Percentiles rank a stretch among this genome's conserved stretches.
These are phyloP conservation scores for Fistularia commersonii DNA, from an alignment of 2,797 vertebrate species.

Conservation along the genomic window DNA sequence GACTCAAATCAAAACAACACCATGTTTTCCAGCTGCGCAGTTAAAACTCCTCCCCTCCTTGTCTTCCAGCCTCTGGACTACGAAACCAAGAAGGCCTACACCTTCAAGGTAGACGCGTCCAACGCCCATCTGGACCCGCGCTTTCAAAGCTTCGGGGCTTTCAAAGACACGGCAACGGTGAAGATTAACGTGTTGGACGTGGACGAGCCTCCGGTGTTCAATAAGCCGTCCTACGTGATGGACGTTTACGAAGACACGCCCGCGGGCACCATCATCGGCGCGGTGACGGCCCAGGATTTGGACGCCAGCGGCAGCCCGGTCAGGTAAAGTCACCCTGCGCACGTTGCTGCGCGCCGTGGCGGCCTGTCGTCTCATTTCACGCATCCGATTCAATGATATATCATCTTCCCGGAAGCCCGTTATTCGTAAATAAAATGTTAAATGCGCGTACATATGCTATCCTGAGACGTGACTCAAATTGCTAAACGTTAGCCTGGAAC, in stretches of 20 bases:
- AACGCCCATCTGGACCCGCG: conserved; percentile 89
- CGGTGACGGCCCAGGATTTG: conserved; percentile 94
- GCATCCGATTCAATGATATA: too few species aligned
- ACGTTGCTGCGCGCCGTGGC: background rate
- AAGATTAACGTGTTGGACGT: conserved; percentile 95
- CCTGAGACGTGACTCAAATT: too few species aligned
- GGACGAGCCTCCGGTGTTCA: conserved; percentile 95
- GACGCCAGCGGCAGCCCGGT: conserved; percentile 90
- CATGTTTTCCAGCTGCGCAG: too few species aligned
- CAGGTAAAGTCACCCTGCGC: conserved; percentile 75
- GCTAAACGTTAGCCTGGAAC: too few species aligned
- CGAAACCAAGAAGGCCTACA: conserved; percentile 95
- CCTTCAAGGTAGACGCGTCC: conserved; percentile 95
- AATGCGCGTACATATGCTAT: too few species aligned
- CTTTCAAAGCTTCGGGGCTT: conserved; percentile 90
- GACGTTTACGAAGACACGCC: conserved; percentile 96
- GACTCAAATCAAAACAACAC: background rate
- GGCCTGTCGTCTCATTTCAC: too few species aligned
- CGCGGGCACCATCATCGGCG: conserved; percentile 91
- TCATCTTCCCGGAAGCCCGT: too few species aligned
- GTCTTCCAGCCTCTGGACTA: conserved; percentile 86
- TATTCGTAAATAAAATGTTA: too few species aligned
- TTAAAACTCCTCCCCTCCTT: background rate
- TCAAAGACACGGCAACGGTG: conserved; percentile 96
- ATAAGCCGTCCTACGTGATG: conserved; percentile 90